A percentile compares a stretch with the other conserved stretches of the same genome.
phyloP scores from a whole-genome alignment of 2,113 vertebrate genomes.

The Phalacrocorax carbo region DNA sequence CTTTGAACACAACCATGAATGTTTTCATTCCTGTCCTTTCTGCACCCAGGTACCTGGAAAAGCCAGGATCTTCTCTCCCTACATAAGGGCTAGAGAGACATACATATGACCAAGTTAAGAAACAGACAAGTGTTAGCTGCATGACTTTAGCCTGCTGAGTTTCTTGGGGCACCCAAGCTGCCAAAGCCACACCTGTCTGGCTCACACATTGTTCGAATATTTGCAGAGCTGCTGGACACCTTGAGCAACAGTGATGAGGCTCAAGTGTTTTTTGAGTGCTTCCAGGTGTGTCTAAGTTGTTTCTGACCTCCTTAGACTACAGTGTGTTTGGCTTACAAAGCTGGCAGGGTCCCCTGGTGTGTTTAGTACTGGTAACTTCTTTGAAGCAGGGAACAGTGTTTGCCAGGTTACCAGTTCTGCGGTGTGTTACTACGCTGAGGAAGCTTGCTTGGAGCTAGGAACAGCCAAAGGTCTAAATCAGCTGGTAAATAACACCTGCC shows the following conservation, averaged over 20 bases:
- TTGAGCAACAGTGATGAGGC: not conserved
- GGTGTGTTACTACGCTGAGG: fast-evolving
- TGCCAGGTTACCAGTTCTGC: not conserved
- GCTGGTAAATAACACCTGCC: not conserved
- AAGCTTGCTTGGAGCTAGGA: not conserved
- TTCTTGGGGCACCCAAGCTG: not conserved
- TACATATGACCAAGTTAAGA: not conserved
- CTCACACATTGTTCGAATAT: not conserved
- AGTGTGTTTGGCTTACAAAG: not conserved
- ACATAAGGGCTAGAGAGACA: not conserved
- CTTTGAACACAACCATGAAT: not conserved
- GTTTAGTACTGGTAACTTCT: not conserved
- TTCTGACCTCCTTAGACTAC: not conserved
- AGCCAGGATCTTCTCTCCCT: not conserved
- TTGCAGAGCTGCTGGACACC: slow-evolving; percentile 17
- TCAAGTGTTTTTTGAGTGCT: not conserved
- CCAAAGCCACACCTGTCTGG: not conserved
- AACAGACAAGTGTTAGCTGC: fast-evolving
- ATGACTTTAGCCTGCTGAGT: not conserved
- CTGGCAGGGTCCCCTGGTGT: not conserved
- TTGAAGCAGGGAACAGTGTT: not conserved
- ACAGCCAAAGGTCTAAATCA: not conserved
- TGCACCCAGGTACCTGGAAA: not conserved
- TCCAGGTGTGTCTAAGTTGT: not conserved
- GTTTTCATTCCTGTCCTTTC: not conserved